A percentile compares a stretch with the other conserved stretches of the same genome.
Conservation (phyloP, 2,888 invertebrate species). For the Cryptocheilus praepositus region DNA sequence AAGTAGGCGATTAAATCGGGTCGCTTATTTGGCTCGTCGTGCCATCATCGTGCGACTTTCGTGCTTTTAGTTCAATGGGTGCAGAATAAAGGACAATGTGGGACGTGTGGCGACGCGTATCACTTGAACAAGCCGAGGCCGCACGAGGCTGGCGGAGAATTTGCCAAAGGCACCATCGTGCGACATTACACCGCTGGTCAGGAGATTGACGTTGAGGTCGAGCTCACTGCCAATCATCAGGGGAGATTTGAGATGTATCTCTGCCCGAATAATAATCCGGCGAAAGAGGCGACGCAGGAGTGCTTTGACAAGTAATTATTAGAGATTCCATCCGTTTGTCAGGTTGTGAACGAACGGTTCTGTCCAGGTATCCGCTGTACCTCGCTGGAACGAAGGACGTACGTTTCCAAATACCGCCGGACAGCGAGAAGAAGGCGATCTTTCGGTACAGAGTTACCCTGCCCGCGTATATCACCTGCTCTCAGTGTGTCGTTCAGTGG, state of each 20-base stretch:
- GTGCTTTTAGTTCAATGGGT: conserved; percentile 94
- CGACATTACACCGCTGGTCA: conserved; percentile 89
- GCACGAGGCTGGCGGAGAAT: conserved; percentile 92
- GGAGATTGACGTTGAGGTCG: conserved; percentile 90
- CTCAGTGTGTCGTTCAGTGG: conserved; percentile 95
- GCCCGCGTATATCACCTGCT: conserved; percentile 89
- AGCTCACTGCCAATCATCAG: conserved; percentile 92
- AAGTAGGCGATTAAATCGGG: background rate
- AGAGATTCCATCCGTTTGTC: too few relatives aligned
- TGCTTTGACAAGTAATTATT: conserved; percentile 82
- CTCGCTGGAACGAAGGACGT: conserved; percentile 85
- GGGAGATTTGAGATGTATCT: conserved; percentile 90
- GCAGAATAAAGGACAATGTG: conserved; percentile 90
- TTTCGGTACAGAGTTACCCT: conserved; percentile 85
- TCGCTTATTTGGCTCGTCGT: too few relatives aligned
- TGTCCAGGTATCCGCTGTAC: conserved; percentile 81
- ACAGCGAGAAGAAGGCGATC: conserved; percentile 80
- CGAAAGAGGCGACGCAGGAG: conserved; percentile 85
- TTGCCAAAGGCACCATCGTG: conserved; percentile 89
- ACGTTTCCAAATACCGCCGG: conserved; percentile 83
- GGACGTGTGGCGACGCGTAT: conserved; percentile 92
- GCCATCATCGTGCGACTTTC: too few relatives aligned
- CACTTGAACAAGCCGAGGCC: conserved; percentile 84
- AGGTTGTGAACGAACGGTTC: background rate
- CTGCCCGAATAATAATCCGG: conserved; percentile 90